Percentiles rank a stretch among this genome's conserved stretches.
Evolutionary conservation across 2,113 vertebrate species (phyloP).

Genomic region (Limanda limanda): DNA sequence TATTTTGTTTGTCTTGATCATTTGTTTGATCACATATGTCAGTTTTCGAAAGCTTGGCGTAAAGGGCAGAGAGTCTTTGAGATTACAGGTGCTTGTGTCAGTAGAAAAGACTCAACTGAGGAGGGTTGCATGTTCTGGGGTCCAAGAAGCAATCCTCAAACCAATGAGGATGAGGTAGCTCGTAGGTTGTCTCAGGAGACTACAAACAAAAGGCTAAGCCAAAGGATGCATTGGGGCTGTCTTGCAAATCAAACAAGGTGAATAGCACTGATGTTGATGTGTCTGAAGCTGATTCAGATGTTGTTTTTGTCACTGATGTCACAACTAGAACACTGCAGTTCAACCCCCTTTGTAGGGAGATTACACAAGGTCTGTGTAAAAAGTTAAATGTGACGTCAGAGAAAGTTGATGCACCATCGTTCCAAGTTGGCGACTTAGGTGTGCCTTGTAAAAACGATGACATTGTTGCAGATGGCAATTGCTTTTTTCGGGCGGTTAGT

Average conservation of each 20-base stretch:
- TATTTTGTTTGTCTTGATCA: too few relatives aligned
- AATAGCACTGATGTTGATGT: not conserved
- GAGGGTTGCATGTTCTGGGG: rapidly evolving
- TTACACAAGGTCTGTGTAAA: not conserved
- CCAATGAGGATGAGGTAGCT: too few relatives aligned
- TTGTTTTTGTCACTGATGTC: too few relatives aligned
- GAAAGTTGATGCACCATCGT: not conserved
- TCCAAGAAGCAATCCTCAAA: too few relatives aligned
- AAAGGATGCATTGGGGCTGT: not conserved
- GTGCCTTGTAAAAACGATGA: not conserved
- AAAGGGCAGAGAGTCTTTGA: too few relatives aligned
- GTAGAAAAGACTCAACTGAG: too few relatives aligned
- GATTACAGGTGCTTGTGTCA: too few relatives aligned
- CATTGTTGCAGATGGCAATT: not conserved
- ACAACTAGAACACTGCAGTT: not conserved
- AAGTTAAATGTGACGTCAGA: not conserved
- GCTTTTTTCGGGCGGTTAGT: not conserved
- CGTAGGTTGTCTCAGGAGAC: too few relatives aligned
- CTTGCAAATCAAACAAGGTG: not conserved
- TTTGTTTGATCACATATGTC: too few relatives aligned
- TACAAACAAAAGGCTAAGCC: not conserved
- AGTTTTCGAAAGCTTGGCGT: too few relatives aligned
- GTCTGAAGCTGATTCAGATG: too few relatives aligned
- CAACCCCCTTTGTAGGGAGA: not conserved
- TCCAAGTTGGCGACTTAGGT: not conserved